phyloP scores from a whole-genome alignment of 64 coral and sea anemone species.

The Orbicella faveolata region DNA sequence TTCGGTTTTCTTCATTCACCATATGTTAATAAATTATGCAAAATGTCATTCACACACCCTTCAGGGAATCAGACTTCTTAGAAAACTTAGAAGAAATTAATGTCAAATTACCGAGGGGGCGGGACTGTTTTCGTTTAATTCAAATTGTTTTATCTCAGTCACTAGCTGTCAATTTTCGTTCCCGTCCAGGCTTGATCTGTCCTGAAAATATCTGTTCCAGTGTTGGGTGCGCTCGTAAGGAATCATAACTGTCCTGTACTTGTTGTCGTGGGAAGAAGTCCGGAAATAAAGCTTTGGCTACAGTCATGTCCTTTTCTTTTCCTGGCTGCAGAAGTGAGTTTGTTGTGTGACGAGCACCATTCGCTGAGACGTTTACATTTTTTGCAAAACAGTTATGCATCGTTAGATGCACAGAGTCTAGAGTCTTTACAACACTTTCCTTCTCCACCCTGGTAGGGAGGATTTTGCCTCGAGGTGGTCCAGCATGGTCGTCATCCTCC shows the following conservation, averaged over 20 bases:
- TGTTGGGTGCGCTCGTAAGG: not conserved
- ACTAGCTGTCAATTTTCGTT: not conserved
- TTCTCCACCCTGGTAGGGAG: not conserved
- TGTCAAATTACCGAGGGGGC: too few species aligned
- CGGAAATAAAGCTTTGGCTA: slow-evolving; percentile 2
- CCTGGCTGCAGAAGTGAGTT: not conserved
- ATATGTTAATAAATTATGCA: too few species aligned
- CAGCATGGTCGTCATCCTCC: not conserved
- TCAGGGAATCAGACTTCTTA: too few species aligned
- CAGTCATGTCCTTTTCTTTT: slow-evolving; percentile 1
- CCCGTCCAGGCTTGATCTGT: not conserved
- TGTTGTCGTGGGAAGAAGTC: slow-evolving; percentile 24
- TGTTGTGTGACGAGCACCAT: not conserved
- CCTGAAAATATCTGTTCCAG: slow-evolving; percentile 28
- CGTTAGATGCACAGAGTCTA: not conserved
- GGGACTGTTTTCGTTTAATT: too few species aligned
- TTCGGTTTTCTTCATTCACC: too few species aligned
- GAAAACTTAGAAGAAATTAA: too few species aligned
- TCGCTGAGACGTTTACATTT: not conserved
- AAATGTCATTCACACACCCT: too few species aligned
- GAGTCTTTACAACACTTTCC: not conserved
- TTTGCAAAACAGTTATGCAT: not conserved
- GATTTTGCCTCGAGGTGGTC: not conserved
- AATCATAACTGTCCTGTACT: not conserved
- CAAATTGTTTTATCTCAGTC: not conserved